Conservation (phyloP, 2,888 invertebrate genomes). For the Tipula vernalis region DNA sequence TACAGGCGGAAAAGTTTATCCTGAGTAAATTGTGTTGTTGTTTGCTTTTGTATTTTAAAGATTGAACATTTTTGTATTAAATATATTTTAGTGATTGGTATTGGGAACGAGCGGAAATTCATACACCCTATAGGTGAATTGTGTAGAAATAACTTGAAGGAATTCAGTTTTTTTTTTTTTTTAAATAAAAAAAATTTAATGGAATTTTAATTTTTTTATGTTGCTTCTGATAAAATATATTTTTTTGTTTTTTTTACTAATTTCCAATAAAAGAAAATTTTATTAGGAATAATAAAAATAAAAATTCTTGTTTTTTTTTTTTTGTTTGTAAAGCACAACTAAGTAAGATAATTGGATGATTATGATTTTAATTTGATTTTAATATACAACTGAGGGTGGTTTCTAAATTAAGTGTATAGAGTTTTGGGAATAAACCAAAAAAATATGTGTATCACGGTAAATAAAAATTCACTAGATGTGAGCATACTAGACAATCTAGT, state of each 20-base stretch:
- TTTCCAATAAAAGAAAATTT: neutral
- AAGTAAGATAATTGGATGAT: neutral
- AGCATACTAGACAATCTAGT: no score
- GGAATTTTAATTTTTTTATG: neutral
- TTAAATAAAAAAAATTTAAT: neutral
- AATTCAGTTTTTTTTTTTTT: neutral
- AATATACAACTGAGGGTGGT: neutral
- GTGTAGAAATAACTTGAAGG: neutral
- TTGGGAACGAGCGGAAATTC: neutral
- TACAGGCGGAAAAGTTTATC: neutral
- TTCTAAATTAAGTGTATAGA: no score
- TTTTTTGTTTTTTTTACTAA: neutral
- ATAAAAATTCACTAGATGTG: no score
- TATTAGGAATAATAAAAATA: neutral
- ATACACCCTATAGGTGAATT: neutral
- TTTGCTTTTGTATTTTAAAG: neutral
- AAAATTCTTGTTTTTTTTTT: neutral
- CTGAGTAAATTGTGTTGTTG: neutral
- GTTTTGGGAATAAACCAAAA: no score
- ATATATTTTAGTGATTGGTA: neutral
- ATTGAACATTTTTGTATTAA: neutral
- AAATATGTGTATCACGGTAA: no score
- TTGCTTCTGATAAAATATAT: neutral
- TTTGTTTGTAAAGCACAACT: neutral
- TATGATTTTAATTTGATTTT: neutral